Evolutionary conservation across 1,140 invertebrate genomes (phyloP), one percentile per base, ranked within the genome.

Genomic region (Temnothorax nylanderi): DNA sequence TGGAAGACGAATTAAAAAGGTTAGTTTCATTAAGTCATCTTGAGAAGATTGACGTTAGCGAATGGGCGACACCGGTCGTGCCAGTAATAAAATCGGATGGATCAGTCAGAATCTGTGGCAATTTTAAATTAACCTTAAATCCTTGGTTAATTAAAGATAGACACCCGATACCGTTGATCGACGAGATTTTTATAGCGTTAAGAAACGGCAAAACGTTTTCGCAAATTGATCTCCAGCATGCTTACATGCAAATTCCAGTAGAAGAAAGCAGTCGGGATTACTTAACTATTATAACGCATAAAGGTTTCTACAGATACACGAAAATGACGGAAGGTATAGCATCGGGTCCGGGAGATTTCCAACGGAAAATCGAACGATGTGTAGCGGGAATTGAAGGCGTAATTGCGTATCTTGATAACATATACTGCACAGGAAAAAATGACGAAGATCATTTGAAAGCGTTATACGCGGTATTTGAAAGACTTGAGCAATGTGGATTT

Each of bases 281-380:
- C 26, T 8, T 88, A 32, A 88, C 84, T 0, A 51, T 88, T 6
- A 76, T 71, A 37, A 88, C 87, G 0, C 87, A 88, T n/a, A 65
- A 47, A 3, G 94, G 94, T 18, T 60, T 93, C 1, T 95, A 91
- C 62, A 32, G 85, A 51, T 94, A 91, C 85, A 67, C 85, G 13
- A 86, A 93, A 64, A 74, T 95, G 37, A 67, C 32, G 41, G 95
- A 94, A 88, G 95, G 95, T 0, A 76, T 95, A 1, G 89, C 90
- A 5, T 88, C 91, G 18, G 92, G 92, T 16, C 91, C 92, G 0
- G 81, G 85, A 2, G 91, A 93, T 49, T 95, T 94, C 74, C 94
- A 95, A 81, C 26, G 26, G 26, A 26, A 26, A 26, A 26, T 26
- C 26, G 26, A 26, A 26, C 26, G 1, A 26, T 26, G 26, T 26